A percentile compares a stretch with the other conserved stretches of the same genome.
Evolutionary conservation across 2,113 vertebrate genomes (phyloP).

Genomic region (Cynoglossus semilaevis): DNA sequence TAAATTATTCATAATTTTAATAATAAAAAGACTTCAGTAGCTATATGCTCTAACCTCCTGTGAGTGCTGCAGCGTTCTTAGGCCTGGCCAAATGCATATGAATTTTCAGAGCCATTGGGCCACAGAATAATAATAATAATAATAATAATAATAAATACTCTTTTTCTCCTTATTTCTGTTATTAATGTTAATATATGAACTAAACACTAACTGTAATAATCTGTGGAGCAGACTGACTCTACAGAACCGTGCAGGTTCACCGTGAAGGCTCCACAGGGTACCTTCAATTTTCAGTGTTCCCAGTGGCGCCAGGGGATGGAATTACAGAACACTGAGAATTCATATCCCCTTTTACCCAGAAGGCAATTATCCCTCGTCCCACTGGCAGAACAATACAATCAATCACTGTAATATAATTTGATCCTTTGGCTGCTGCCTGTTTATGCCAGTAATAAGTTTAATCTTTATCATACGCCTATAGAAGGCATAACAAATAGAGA

Average conservation of each 20-base stretch:
- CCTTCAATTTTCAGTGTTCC: conserved; percentile 72
- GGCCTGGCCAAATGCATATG: no score
- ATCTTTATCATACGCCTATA: conserved; percentile 77
- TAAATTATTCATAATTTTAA: no score
- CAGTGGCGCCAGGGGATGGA: conserved; percentile 69
- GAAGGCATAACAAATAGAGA: conserved; percentile 75
- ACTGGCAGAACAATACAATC: conserved; percentile 79
- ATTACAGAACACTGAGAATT: conserved; percentile 74
- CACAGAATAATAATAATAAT: no score
- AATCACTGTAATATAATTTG: conserved; percentile 81
- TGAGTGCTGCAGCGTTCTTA: no score
- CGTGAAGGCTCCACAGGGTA: conserved; percentile 60
- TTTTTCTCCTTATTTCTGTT: no score
- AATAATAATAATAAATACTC: no score
- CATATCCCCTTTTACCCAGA: conserved; percentile 75
- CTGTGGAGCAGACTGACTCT: conserved; percentile 25
- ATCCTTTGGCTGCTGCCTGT: conserved; percentile 78
- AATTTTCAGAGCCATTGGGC: no score
- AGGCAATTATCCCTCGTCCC: conserved; percentile 77
- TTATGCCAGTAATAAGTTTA: conserved; percentile 80
- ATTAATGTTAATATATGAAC: no score
- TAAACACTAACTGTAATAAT: no score
- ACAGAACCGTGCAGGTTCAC: conserved; percentile 50
- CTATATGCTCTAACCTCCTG: no score
- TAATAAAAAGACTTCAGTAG: no score